A percentile compares a stretch with the other conserved stretches of the same genome.
These are phyloP conservation scores for Potamarius usumacintae DNA, from an alignment of 2,113 vertebrate species.

Conservation along the genomic window DNA sequence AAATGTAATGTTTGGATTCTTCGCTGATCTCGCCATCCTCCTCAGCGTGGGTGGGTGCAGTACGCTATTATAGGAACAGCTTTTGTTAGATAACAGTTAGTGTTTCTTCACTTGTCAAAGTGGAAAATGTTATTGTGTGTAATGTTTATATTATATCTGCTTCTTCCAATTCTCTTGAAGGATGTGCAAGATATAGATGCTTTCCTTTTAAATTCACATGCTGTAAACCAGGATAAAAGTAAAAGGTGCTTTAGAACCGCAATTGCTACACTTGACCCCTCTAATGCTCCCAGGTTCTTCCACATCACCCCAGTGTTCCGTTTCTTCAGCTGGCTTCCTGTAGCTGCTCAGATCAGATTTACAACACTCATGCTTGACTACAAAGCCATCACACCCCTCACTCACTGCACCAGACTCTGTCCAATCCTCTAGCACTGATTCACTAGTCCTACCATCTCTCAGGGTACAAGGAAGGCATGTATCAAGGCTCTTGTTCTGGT, in stretches of 20 bases:
- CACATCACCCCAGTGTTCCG: neutral
- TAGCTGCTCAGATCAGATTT: neutral
- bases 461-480: neutral
- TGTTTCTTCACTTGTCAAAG: too few relatives aligned
- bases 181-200: neutral
- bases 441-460: neutral
- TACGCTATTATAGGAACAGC: neutral
- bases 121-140: neutral
- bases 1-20: neutral
- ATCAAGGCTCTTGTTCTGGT: neutral
- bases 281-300: neutral
- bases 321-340: neutral
- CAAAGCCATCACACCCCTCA: neutral
- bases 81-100: neutral
- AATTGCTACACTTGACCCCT: neutral
- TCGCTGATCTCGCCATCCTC: constrained; percentile 2
- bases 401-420: neutral
- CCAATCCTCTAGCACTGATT: neutral
- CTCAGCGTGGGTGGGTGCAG: constrained; percentile 7
- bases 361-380: neutral
- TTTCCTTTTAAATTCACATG: neutral
- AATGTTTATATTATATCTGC: neutral
- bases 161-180: neutral
- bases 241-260: neutral
- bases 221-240: neutral